Evolutionary conservation across 2,888 invertebrate genomes (phyloP), one percentile per base, ranked within the genome.

Genomic region (Stenurella melanura): DNA sequence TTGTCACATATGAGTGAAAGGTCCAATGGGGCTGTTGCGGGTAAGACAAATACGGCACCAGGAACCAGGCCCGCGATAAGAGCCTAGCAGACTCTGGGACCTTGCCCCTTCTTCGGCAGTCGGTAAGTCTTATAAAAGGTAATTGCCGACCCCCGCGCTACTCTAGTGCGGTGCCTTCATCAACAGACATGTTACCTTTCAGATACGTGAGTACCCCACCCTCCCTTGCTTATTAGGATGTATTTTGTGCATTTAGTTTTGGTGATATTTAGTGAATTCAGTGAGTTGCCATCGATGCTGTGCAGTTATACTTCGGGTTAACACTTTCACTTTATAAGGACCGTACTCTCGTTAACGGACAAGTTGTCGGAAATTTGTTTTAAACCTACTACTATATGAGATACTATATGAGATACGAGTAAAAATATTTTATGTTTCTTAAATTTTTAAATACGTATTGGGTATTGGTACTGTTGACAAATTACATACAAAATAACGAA

Each of bases 81-180:
- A 79, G 85, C 83, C 85, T 26, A 87, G 88, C 87, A 89, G 75
- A 88, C 88, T 50, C 89, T 88, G 70, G 87, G 91, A 80, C 91
- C 91, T 87, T 88, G 87, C 86, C 88, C 89, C 89, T 86, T 87
- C 83, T 85, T 83, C 80, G 74, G 77, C 83, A 81, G 77, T 78
- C 82, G 80, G 83, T 83, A 80, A 81, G 85, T 82, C 84, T 87
- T 89, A 89, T 89, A 89, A 88, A 89, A 88, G 87, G 85, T 82
- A 84, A 85, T 81, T 83, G 84, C 80, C 81, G 87, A 86, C 88
- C 88, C 88, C 89, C 89, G 88, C 89, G 85, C 86, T 84, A 87
- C 86, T 88, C 83, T 86, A 89, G 89, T 89, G 86, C 86, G 85
- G 88, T 89, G 88, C 85, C 84, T 85, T 81, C 87, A 83, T 82